A percentile compares a stretch with the other conserved stretches of the same genome.
These are phyloP conservation scores for Merluccius polli DNA, from an alignment of 2,797 vertebrate genomes.

Conservation along the genomic window DNA sequence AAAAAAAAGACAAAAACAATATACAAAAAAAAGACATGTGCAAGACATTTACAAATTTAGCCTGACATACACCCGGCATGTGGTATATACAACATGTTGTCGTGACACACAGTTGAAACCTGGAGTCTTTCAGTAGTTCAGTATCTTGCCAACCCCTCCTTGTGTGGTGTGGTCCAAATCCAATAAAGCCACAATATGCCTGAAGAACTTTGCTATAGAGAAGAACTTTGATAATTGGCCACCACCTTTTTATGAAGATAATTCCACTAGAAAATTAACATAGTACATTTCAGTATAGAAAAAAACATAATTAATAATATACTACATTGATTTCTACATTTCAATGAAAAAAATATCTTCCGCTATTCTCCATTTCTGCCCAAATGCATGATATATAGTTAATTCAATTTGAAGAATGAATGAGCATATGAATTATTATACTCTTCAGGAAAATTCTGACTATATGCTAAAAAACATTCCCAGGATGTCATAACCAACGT, in stretches of 20 bases:
- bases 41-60: slow-evolving; percentile 48
- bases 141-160: slow-evolving; percentile 4
- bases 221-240: not conserved
- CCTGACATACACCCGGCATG: slow-evolving; percentile 54
- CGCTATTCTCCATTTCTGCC: not conserved
- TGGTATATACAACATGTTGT: slow-evolving; percentile 59
- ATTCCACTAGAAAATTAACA: slow-evolving; percentile 50
- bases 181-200: slow-evolving; percentile 28
- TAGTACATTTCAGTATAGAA: slow-evolving; percentile 54
- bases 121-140: slow-evolving; percentile 63
- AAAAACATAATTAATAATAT: slow-evolving; percentile 48
- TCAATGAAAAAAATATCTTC: not conserved
- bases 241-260: slow-evolving; percentile 34
- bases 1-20: slow-evolving; percentile 16
- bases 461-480: not conserved
- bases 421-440: not conserved
- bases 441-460: not conserved
- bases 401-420: not conserved
- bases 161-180: slow-evolving; percentile 17
- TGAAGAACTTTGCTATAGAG: slow-evolving; percentile 4
- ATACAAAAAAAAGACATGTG: slow-evolving; percentile 8
- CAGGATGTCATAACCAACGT: not conserved
- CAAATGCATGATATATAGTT: not conserved
- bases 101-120: slow-evolving; percentile 25
- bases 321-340: slow-evolving; percentile 61